Evolutionary conservation across 2,113 vertebrate genomes (phyloP), one percentile per base, ranked within the genome.

Genomic region (Spheniscus mendiculus): DNA sequence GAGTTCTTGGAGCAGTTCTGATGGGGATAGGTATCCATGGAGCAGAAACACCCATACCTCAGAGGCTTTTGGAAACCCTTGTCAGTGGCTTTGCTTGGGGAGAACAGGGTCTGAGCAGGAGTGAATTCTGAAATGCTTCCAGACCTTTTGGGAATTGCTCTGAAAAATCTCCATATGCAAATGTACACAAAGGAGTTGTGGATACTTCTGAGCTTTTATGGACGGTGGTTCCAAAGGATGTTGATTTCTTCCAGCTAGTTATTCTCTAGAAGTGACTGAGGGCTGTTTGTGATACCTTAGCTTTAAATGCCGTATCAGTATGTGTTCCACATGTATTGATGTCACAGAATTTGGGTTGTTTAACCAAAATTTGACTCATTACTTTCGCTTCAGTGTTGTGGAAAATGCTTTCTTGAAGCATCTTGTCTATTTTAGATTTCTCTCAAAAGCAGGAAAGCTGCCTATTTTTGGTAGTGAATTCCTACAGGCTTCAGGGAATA

Each of bases 51-150:
- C 2, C 1, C 47, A 18, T 22, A 47, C 47, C 36, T 85, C 47
- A 67, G 44, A 76, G 69, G 44, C 44, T 50, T 55, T 55, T 73
- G 59, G 58, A 80, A 83, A 63, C 29, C 15, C 12, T 67, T 38
- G 4, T 1, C 1, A 1, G 11, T 55, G 61, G 5, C 63, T 87
- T 67, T 83, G 49, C 56, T 38, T 0, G 0, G 67, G n/a, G 26
- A 89, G 38, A 69, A 26, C 59, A 71, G 27, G 10, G 5, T 70
- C 23, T 49, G 59, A 91, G 40, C 13, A 8, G 36, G 21, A 74
- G 11, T 44, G 34, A 76, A 36, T 81, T 74, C 55, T 67, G 50
- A 71, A 93, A 50, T 81, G 17, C 40, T 27, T 89, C 34, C 18
- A 26, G 38, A 71, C 16, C 16, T 88, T 55, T 42, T 34, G 44